Percentiles rank a stretch among this genome's conserved stretches.
These are phyloP conservation scores for Beris chalybata DNA, from an alignment of 2,888 invertebrate species.

Conservation along the genomic window DNA sequence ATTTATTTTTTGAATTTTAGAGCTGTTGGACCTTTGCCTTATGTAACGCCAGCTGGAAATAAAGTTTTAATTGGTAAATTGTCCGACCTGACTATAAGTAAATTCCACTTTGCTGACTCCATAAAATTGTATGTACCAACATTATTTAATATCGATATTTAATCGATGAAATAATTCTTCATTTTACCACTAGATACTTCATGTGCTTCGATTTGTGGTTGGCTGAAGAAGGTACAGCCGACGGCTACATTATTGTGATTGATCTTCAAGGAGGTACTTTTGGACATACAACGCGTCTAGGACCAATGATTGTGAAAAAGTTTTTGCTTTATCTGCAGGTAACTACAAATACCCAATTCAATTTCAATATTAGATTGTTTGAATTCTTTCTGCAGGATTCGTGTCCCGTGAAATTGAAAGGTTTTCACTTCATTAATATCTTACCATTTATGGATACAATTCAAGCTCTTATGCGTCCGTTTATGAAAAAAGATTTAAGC, in stretches of 20 bases:
- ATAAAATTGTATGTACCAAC: conserved; percentile 56
- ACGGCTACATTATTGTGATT: conserved; percentile 65
- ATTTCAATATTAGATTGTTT: conserved; percentile 1
- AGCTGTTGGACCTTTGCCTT: conserved; percentile 56
- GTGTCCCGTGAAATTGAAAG: conserved; percentile 68
- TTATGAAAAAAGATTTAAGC: conserved; percentile 69
- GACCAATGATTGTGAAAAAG: conserved; percentile 67
- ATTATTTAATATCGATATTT: too few relatives aligned
- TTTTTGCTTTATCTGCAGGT: conserved; percentile 70
- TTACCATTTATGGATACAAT: conserved; percentile 71
- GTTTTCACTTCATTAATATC: conserved; percentile 71
- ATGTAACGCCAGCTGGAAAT: conserved; percentile 61
- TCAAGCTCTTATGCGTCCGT: conserved; percentile 69
- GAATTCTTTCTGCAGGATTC: conserved; percentile 62
- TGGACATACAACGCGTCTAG: conserved; percentile 66
- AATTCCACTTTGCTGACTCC: conserved; percentile 61
- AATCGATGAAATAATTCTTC: too few relatives aligned
- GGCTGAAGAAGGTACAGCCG: conserved; percentile 62
- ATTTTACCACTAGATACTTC: conserved; percentile 48
- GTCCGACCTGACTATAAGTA: conserved; percentile 62
- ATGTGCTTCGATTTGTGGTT: conserved; percentile 66
- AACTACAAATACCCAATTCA: neutral
- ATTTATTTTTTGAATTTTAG: too few relatives aligned
- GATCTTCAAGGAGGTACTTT: conserved; percentile 66
- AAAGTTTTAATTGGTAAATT: conserved; percentile 61